Evolutionary conservation across 2,113 vertebrate genomes (phyloP).

Genomic region (Chaetorhynchus papuensis): DNA sequence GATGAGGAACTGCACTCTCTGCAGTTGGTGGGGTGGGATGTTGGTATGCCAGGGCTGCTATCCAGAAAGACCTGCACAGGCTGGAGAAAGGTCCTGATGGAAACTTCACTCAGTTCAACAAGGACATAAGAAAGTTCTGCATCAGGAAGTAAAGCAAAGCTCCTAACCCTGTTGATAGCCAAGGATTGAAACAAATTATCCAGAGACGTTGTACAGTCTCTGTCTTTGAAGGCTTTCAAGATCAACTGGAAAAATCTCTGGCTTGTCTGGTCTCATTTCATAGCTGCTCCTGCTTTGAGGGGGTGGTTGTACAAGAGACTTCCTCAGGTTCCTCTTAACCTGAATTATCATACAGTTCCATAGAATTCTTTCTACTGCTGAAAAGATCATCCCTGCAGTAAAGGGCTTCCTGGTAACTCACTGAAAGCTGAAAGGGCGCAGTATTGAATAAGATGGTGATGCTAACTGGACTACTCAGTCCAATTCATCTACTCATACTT

Average conservation of each 20-base stretch:
- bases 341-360: background rate
- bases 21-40: background rate
- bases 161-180: background rate
- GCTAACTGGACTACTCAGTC: background rate
- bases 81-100: background rate
- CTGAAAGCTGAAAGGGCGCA: background rate
- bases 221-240: background rate
- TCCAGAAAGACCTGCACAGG: background rate
- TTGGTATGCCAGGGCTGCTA: background rate
- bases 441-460: background rate
- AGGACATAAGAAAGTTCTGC: background rate
- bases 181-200: background rate
- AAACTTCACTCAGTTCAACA: background rate
- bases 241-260: background rate
- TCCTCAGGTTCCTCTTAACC: background rate
- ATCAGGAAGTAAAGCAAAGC: background rate
- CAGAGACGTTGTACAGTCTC: background rate
- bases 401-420: background rate
- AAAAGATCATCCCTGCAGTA: background rate
- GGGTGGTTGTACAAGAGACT: background rate
- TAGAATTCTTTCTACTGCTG: background rate
- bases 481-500: background rate
- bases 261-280: background rate
- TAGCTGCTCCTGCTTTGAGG: background rate
- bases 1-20: background rate